These are phyloP conservation scores for Dendropsophus ebraccatus DNA, from an alignment of 2,113 vertebrate species.

Conservation along the genomic window DNA sequence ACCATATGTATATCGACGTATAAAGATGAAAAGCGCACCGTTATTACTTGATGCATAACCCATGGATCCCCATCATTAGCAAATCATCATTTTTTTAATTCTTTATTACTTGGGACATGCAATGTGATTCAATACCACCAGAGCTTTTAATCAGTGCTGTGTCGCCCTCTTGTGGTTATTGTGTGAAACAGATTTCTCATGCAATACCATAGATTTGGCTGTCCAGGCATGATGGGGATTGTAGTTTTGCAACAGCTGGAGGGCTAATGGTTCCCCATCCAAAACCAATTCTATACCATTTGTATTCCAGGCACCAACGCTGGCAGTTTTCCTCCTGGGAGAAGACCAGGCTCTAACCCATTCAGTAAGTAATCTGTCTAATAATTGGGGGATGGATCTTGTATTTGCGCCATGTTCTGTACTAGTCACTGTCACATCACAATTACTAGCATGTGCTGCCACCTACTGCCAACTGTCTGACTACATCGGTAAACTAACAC, in stretches of 20 bases:
- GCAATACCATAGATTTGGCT: no score
- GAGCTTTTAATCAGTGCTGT: background rate
- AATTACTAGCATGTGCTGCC: background rate
- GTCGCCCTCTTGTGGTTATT: slow-evolving; percentile 5
- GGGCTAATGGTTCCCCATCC: no score
- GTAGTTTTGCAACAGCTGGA: no score
- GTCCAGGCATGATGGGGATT: no score
- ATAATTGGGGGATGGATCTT: background rate
- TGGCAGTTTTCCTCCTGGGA: slow-evolving; percentile 82
- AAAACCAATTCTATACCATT: no score
- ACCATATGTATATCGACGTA: slow-evolving; percentile 5
- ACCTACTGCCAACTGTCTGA: background rate
- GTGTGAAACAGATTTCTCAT: no score
- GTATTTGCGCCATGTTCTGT: background rate
- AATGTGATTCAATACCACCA: background rate
- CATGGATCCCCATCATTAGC: background rate
- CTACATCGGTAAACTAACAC: background rate
- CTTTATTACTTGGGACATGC: background rate
- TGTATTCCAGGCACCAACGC: slow-evolving; percentile 73
- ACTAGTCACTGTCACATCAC: background rate
- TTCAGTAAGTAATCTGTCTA: slow-evolving; percentile 82
- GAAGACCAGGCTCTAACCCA: slow-evolving; percentile 87
- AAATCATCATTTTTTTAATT: background rate
- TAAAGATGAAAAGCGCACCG: background rate
- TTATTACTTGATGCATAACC: slow-evolving; percentile 3